Percentiles rank a stretch among this genome's conserved stretches.
Conservation (phyloP, 2,113 vertebrate genomes). For the Chrysemys picta region DNA sequence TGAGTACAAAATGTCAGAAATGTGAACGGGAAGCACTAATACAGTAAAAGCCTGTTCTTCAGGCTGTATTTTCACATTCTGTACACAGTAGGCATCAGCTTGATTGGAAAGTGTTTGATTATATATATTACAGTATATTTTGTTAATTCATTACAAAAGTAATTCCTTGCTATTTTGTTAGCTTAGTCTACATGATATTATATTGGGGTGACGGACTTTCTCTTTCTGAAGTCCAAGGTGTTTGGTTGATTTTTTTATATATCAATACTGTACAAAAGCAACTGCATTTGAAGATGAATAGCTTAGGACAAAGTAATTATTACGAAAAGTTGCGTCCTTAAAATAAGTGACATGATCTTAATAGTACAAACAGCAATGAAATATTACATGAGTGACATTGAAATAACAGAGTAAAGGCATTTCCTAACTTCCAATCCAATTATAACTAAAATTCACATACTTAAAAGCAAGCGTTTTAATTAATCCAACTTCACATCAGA, state of each 20-base stretch:
- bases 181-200: neutral
- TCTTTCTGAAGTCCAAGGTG: neutral
- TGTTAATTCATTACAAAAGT: neutral
- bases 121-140: neutral
- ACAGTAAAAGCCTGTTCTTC: neutral
- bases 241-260: neutral
- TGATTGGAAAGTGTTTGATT: neutral
- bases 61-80: neutral
- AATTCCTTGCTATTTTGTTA: neutral
- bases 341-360: conserved; percentile 4
- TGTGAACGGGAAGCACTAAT: neutral
- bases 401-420: neutral
- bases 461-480: neutral
- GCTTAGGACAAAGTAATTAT: neutral
- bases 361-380: neutral
- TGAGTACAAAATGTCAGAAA: neutral
- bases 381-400: neutral
- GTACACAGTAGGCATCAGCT: neutral
- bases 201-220: fast-evolving
- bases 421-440: neutral
- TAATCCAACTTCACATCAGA: neutral
- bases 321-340: neutral
- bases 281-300: neutral
- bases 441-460: conserved; percentile 29
- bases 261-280: neutral